Conservation (phyloP, 2,113 vertebrate species). For the Vicugna pacos region DNA sequence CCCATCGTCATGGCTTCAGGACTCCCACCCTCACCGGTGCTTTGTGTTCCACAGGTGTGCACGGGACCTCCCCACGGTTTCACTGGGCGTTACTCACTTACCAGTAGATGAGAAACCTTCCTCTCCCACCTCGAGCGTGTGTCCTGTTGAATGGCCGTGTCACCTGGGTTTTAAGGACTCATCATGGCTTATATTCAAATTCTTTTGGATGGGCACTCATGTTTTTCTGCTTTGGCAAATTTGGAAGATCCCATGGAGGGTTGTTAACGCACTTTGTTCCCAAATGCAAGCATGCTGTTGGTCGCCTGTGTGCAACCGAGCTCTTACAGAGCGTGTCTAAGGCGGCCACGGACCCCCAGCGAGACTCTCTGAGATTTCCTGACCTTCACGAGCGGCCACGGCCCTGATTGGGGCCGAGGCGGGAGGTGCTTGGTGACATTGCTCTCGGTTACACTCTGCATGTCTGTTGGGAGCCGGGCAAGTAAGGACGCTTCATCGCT, state of each 20-base stretch:
- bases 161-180: accelerated
- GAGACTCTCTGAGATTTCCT: too few relatives aligned
- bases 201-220: not conserved
- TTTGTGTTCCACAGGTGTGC: too few relatives aligned
- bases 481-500: not conserved
- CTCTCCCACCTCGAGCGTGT: too few relatives aligned
- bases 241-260: accelerated
- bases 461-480: not conserved
- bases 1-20: not conserved
- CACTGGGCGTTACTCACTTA: not conserved
- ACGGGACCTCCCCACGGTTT: accelerated
- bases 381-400: not conserved
- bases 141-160: not conserved
- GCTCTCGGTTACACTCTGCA: accelerated
- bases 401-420: not conserved
- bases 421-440: accelerated
- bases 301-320: not conserved
- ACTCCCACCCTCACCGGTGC: too few relatives aligned
- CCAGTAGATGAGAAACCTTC: not conserved
- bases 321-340: too few relatives aligned
- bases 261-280: not conserved
- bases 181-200: accelerated
- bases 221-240: not conserved
- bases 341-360: too few relatives aligned
- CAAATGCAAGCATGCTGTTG: not conserved